Conservation (phyloP, 2,113 vertebrate species). For the Corythornis vintsioides region DNA sequence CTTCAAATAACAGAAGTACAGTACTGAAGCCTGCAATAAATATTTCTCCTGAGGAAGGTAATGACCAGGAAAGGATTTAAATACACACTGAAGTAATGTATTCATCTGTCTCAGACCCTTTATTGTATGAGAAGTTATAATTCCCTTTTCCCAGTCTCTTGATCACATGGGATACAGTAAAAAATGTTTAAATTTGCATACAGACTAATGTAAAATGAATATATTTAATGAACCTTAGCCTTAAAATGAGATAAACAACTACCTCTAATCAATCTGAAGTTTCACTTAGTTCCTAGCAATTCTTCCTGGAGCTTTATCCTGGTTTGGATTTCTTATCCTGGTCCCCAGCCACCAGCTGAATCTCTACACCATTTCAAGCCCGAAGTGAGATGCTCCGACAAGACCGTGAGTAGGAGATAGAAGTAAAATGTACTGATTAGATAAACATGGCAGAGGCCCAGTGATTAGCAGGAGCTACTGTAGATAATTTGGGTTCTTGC, state of each 20-base stretch:
- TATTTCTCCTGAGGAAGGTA: background rate
- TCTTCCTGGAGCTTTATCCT: background rate
- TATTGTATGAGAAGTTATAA: background rate
- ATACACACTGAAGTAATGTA: background rate
- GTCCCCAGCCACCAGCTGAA: rapidly evolving
- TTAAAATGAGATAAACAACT: background rate
- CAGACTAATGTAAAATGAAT: background rate
- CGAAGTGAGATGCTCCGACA: background rate
- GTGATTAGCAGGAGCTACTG: background rate
- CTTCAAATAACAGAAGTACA: background rate
- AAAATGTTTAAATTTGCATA: background rate
- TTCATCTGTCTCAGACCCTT: background rate
- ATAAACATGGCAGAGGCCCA: rapidly evolving
- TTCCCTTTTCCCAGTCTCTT: background rate
- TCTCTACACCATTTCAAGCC: background rate
- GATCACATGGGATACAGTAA: background rate
- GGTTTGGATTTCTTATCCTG: background rate
- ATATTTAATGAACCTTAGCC: background rate
- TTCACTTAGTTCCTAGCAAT: background rate
- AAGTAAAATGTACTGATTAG: background rate
- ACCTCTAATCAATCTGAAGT: background rate
- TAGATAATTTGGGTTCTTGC: background rate
- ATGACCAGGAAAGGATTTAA: background rate
- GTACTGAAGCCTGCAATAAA: background rate
- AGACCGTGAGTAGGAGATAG: background rate